Evolutionary conservation across 2,797 vertebrate genomes (phyloP).

Genomic region (Aratinga solstitialis): DNA sequence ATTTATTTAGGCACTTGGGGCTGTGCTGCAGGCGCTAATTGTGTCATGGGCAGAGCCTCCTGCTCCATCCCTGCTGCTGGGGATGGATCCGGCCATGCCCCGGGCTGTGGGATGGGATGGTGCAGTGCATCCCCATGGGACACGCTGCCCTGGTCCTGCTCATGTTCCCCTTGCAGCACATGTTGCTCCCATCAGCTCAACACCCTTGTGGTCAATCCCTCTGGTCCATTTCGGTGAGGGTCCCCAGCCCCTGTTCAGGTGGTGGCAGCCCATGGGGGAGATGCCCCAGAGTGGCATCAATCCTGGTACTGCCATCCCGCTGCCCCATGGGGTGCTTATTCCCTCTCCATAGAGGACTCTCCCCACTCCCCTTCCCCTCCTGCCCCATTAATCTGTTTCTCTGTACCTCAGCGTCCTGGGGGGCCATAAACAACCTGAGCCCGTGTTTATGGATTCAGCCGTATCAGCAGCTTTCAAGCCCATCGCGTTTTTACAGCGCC

Average conservation of each 20-base stretch:
- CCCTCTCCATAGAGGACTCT: not conserved
- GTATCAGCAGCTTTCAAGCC: conserved; percentile 77
- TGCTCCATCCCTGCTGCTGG: accelerated
- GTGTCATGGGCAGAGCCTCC: not conserved
- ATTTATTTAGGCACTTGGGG: conserved; percentile 15
- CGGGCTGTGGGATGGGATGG: accelerated
- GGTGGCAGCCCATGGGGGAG: not conserved
- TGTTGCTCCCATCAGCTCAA: not conserved
- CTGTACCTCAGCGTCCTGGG: not conserved
- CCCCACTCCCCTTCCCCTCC: not conserved
- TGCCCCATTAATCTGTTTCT: conserved; percentile 55
- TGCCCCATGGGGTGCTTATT: not conserved
- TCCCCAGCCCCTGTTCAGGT: accelerated
- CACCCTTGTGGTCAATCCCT: accelerated
- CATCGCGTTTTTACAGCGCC: conserved; percentile 61
- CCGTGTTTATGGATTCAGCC: conserved; percentile 76
- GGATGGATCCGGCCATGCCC: not conserved
- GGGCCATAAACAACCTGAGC: conserved; percentile 61
- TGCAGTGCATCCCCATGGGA: not conserved
- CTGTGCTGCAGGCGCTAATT: not conserved
- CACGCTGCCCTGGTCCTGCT: accelerated
- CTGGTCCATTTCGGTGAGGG: accelerated
- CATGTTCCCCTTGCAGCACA: accelerated
- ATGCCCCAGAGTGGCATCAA: accelerated
- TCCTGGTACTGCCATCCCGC: accelerated